Conservation (phyloP, 2,797 vertebrate species). For the Sardinella longiceps region DNA sequence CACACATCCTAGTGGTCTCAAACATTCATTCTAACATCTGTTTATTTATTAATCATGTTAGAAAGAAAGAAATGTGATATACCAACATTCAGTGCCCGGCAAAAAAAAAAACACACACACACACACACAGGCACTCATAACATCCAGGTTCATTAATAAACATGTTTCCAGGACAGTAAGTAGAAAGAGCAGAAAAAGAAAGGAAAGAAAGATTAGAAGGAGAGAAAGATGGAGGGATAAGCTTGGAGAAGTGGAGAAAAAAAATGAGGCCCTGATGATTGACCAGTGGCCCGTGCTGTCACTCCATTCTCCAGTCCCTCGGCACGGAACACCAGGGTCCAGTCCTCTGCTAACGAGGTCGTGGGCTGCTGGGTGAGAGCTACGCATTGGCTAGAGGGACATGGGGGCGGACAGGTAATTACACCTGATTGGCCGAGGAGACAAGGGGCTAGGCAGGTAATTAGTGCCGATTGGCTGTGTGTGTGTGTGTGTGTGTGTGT, state of each 20-base stretch:
- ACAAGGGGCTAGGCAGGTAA: not conserved
- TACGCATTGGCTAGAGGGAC: not conserved
- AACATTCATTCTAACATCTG: not conserved
- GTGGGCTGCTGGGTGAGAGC: not conserved
- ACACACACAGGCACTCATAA: not conserved
- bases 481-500: slow-evolving; percentile 18
- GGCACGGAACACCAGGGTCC: not conserved
- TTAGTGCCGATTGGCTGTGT: not conserved
- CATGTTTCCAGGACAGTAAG: not conserved
- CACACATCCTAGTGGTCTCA: not conserved
- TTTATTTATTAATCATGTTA: not conserved
- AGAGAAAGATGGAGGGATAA: not conserved
- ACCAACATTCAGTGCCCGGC: not conserved
- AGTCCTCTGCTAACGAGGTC: not conserved
- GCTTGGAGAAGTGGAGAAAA: not conserved
- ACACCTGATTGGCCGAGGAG: slow-evolving; percentile 2
- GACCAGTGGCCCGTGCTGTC: not conserved
- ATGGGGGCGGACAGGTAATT: slow-evolving; percentile 8
- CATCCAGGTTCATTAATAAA: too few relatives aligned
- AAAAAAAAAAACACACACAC: not conserved
- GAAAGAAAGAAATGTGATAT: not conserved
- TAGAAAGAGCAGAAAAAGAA: not conserved
- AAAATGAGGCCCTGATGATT: not conserved
- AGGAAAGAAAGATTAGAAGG: not conserved
- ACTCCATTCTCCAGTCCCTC: not conserved